Evolutionary conservation across 2,888 invertebrate genomes (phyloP).

Genomic region (Tillus elongatus): DNA sequence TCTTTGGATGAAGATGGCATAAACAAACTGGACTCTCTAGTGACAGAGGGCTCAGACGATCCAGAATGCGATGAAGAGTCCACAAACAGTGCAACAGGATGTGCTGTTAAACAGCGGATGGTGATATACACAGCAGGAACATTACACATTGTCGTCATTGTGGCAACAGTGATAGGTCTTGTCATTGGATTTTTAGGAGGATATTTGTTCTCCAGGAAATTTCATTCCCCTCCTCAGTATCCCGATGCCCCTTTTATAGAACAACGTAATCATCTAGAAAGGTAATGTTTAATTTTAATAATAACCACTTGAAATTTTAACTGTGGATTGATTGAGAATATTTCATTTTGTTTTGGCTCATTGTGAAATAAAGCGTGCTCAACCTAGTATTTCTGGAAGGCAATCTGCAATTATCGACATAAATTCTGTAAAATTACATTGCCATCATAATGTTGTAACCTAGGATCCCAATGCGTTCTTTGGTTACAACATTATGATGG

Average conservation of each 20-base stretch:
- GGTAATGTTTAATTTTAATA: conserved; percentile 44
- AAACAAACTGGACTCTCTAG: too few species aligned
- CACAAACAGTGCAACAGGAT: conserved; percentile 29
- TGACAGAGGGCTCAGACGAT: too few species aligned
- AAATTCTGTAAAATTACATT: too few species aligned
- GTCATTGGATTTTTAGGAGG: conserved; percentile 78
- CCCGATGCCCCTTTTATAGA: conserved; percentile 67
- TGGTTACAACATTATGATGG: too few species aligned
- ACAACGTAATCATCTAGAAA: conserved; percentile 69
- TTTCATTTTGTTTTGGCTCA: too few species aligned
- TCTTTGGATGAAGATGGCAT: conserved; percentile 27
- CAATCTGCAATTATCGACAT: too few species aligned
- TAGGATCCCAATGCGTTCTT: too few species aligned
- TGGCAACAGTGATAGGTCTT: conserved; percentile 67
- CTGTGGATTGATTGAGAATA: too few species aligned
- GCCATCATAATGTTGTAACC: too few species aligned
- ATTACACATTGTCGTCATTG: conserved; percentile 66
- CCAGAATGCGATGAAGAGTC: conserved; percentile 3
- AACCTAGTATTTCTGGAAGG: too few species aligned
- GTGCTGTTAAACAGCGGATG: conserved; percentile 37
- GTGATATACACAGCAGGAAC: conserved; percentile 74
- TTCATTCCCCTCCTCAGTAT: conserved; percentile 63
- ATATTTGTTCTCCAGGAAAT: conserved; percentile 70
- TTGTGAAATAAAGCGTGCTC: too few species aligned
- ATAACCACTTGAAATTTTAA: too few species aligned